Base-by-base conservation (phyloP, 2,888 invertebrate genomes). In the Troides aeacus region DNA sequence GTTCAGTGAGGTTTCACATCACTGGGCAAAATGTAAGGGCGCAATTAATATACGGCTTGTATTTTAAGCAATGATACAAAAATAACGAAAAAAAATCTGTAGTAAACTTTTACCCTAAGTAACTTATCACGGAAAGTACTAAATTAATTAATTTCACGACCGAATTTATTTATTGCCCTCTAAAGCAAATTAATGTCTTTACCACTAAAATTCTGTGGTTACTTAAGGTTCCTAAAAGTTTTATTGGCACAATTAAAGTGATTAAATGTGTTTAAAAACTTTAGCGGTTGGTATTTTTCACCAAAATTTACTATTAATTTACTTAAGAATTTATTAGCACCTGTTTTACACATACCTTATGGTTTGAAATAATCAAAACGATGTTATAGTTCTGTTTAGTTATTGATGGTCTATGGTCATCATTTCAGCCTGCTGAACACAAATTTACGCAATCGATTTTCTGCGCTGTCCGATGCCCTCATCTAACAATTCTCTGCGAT, bases 171-270 rank as follows among this genome's bases (percentile, higher is more conserved):
- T 59, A 59, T 59, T 15, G 59, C 21, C 57, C 30, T 21, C 57
- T 57, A 57, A 57, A 57, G 21, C 6, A 57, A 57, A 57, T 57
- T 57, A 57, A 57, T 57, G 57, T 57, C 21, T 57, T 57, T 57
- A 4, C 21, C 57, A 21, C 57, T 57, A 21, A 57, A 21, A 21
- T 21, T 57, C 18, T 57, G 57, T 12, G 57, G 57, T 57, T 6
- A 57, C 21, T 57, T 50, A 50, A 18, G 50, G 50, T 50, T 50
- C 50, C 50, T 15, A 15, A 57, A 57, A 57, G 57, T 57, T 57
- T 57, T 57, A 57, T 57, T 57, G 57, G 21, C 18, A 57, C 21
- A 57, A 57, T 57, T 21, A 57, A 57, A 57, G 21, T 57, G n/a
- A 57, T 21, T 57, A 57, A 57, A 57, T 21, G 12, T n/a, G 10